Percentiles rank a stretch among this genome's conserved stretches.
Conservation (phyloP, 2,113 vertebrate genomes). For the Carassius carassius region DNA sequence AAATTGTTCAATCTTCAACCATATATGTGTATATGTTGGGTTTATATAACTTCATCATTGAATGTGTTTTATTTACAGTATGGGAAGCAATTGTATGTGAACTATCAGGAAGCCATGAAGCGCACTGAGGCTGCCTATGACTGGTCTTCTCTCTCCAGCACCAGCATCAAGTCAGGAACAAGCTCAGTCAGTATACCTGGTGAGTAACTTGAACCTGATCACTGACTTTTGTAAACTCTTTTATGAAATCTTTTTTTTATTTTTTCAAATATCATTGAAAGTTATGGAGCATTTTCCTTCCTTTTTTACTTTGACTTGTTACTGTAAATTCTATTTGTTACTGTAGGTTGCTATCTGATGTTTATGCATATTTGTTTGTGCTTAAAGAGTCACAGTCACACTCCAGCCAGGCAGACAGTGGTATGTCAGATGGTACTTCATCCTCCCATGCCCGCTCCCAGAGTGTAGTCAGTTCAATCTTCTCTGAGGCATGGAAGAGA, state of each 20-base stretch:
- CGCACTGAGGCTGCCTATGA: constrained; percentile 93
- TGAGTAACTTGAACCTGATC: constrained; percentile 60
- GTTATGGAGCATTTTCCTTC: not conserved
- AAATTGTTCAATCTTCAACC: not conserved
- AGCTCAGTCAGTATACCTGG: constrained; percentile 94
- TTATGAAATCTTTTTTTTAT: not conserved
- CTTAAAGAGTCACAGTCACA: constrained; percentile 90
- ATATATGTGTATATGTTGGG: no score
- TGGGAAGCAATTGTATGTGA: constrained; percentile 90
- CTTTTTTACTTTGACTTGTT: not conserved
- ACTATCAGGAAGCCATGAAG: constrained; percentile 96
- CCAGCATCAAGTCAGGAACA: constrained; percentile 95
- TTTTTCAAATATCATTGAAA: not conserved
- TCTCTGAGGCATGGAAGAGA: constrained; percentile 98
- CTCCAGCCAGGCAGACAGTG: constrained; percentile 94
- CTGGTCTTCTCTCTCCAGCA: constrained; percentile 95
- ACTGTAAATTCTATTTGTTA: not conserved
- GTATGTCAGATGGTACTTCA: constrained; percentile 85
- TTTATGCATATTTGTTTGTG: not conserved
- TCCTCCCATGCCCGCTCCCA: constrained; percentile 90
- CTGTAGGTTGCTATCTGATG: no score
- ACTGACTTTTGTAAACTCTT: not conserved
- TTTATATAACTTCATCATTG: no score
- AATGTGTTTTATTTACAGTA: constrained; percentile 76
- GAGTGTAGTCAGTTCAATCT: constrained; percentile 96